Base-by-base conservation (phyloP, 2,113 vertebrate species). In the Mormyrus lacerda region DNA sequence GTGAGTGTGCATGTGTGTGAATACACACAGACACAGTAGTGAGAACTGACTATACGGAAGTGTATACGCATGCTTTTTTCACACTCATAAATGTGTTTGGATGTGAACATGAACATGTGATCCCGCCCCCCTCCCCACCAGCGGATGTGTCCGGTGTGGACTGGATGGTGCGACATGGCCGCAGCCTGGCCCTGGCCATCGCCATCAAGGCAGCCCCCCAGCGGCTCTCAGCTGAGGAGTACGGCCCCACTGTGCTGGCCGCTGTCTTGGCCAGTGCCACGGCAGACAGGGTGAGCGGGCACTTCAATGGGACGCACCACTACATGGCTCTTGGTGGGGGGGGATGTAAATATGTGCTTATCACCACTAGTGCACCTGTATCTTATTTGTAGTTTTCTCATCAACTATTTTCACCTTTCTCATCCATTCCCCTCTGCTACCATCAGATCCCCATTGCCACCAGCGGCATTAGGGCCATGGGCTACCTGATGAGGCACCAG, bases 91-190 rank as follows among this genome's bases (percentile, higher is more conserved):
- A 76, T 76, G 69, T 76, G 31, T 39, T 31, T 76, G 10, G 31
- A 39, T 76, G 21, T 50, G 4, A 87, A 87, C 31, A 24, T 87
- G 51, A 69, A 50, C 44, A 13, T 0, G 4, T 15, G 69, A 55
- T 10, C 53, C 39, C 65, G 17, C 8, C 13, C 39, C 31, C 87
- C 6, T 42, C 82, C 69, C 35, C 35, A 10, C 4, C 21, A 99
- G 98, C 98, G 79, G 98, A 99, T 0, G 89, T 98, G 88, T 98
- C 98, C 0, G 98, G 98, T 76, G 97, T 99, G 9, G 98, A 99
- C 95, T 99, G 98, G 98, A 99, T 99, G 98, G 97, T 99, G 92
- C 97, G 98, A 89, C 98, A 99, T 0, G 98, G 98, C 2, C 97
- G 98, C 2, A 98, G 98, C 94, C 91, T 99, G 94, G 97, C 98